Base-by-base conservation (phyloP, 2,888 invertebrate species). In the Mythimna lalbum region DNA sequence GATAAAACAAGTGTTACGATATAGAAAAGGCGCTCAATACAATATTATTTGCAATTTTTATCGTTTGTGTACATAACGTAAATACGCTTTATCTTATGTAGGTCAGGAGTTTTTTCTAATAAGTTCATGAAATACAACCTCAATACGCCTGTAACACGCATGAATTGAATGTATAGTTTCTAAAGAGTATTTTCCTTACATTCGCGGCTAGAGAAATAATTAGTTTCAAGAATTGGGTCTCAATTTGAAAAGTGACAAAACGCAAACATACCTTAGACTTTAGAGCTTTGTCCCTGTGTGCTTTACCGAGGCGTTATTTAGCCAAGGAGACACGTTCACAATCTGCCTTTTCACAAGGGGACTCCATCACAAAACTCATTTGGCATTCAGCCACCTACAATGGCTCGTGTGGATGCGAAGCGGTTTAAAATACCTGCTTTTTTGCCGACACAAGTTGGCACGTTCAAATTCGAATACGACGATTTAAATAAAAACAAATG, bases 351-450 rank as follows among this genome's bases (percentile, higher is more conserved):
- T 90, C 90, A 90, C 88, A 89, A 90, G 90, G 90, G 90, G 92
- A 91, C 93, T 93, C 89, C 93, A 93, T 95, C 93, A 93, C 93
- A 93, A 94, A 95, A 94, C 93, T 95, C 95, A 95, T 95, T 95
- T 95, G 95, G 95, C 95, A 95, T 94, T 91, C 94, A 92, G 94
- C 95, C 95, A 95, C 92, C 90, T 90, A 93, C 93, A 92, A 91
- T 91, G 92, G 91, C 89, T 90, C 89, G 93, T 90, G 91, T 92
- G 91, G 92, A 93, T 93, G 90, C 90, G 89, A 90, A 90, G 89
- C 90, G 90, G 91, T 93, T 94, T 93, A 92, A 94, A 95, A 93
- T 94, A 94, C 93, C 91, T 92, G 91, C 88, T 92, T 92, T 92
- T 93, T 93, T 88, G 80, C 75, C 83, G 85, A 87, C 86, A 87